Evolutionary conservation across 2,113 vertebrate species (phyloP), one percentile per base, ranked within the genome.

Genomic region (Barbus barbus): DNA sequence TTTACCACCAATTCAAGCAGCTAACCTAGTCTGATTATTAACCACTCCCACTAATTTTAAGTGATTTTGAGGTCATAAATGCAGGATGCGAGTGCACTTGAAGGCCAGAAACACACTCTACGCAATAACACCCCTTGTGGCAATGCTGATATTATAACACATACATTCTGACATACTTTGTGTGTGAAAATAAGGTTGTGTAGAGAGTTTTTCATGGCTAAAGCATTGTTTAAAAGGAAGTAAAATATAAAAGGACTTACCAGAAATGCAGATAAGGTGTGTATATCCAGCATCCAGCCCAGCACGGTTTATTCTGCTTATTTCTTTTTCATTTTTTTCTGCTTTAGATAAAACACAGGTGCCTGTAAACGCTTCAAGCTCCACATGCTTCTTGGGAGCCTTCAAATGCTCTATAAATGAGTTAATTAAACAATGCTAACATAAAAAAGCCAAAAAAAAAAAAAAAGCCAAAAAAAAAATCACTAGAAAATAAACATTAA

Each of bases 301-400:
- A 82, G 65, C 26, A 81, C 36, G 12, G 28, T 33, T 76, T 75
- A 44, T 73, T 48, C 1, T 48, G 13, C 48, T 46, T 1, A 13
- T 80, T 46, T 72, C 9, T 38, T 9, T 76, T 83, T 11, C 9
- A 26, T 16, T 20, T 51, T 46, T 2, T 44, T 72, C 56, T 63
- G 58, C 56, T 78, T 71, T 84, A 85, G 90, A 91, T 88, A 81
- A 92, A 93, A 94, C 93, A 93, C 92, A 90, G 87, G 93, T 95
- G 94, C 93, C 94, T 94, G 94, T 92, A 92, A 87, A 92, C 26
- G 92, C 92, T 93, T 93, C 48, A 67, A 60, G 83, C 92, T 90
- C 91, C 92, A 89, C 80, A 88, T 90, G 90, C 90, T 93, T 90
- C 89, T 89, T 61, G 89, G 90, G 90, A 93, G 88, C 85, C 88